Conservation (phyloP, 2,888 invertebrate genomes). For the Melangyna quadrimaculata region DNA sequence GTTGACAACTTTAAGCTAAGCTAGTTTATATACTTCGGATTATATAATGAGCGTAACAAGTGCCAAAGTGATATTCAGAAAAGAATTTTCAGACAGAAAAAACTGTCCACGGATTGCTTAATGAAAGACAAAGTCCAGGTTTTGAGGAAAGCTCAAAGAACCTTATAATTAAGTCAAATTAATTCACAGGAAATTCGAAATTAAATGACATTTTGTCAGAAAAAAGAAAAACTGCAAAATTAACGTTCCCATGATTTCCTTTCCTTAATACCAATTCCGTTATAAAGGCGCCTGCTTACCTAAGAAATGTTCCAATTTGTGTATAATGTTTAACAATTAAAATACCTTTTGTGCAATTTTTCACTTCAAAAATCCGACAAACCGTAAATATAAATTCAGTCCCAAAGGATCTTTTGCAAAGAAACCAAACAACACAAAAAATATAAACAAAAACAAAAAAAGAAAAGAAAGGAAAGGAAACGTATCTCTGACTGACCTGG, state of each 20-base stretch:
- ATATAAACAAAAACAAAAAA: not conserved
- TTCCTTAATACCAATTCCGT: not conserved
- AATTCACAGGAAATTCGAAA: constrained; percentile 1
- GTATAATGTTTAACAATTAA: constrained; percentile 41
- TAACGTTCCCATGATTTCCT: not conserved
- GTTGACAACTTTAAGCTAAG: too few species aligned
- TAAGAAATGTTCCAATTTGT: constrained; percentile 35
- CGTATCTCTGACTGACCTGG: constrained; percentile 32
- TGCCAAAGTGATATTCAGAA: too few species aligned
- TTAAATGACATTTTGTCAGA: not conserved
- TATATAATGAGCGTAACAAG: too few species aligned
- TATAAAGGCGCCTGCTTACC: constrained; percentile 38
- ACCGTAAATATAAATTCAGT: constrained; percentile 23
- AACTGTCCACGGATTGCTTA: not conserved
- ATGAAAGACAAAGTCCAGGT: not conserved
- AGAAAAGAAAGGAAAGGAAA: not conserved
- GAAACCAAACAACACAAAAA: not conserved
- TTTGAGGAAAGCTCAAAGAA: not conserved
- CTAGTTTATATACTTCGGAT: too few species aligned
- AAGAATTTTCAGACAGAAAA: not conserved
- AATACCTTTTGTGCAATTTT: constrained; percentile 32
- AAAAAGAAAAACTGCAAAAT: not conserved
- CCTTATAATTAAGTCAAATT: not conserved
- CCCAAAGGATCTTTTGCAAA: constrained; percentile 18
- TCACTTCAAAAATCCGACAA: not conserved